Conservation (phyloP, 2,113 vertebrate genomes). For the Nibea coibor region DNA sequence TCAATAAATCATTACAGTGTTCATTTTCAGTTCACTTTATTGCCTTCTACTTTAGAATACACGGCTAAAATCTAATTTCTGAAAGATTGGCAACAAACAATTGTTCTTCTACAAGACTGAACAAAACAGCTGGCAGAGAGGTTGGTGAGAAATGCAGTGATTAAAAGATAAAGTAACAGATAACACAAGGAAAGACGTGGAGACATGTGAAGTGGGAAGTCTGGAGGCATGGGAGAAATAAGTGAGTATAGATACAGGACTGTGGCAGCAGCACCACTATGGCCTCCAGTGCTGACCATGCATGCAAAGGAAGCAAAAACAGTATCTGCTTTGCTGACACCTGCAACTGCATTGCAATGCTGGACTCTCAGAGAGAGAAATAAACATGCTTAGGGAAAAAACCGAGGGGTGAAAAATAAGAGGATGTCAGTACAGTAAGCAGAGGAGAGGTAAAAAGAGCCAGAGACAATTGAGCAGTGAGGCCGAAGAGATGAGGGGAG, state of each 20-base stretch:
- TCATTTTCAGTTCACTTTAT: constrained; percentile 29
- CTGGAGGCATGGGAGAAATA: not conserved
- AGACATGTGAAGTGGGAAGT: not conserved
- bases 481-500: constrained; percentile 69
- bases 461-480: constrained; percentile 55
- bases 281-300: constrained; percentile 31
- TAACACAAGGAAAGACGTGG: not conserved
- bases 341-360: constrained; percentile 58
- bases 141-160: not conserved
- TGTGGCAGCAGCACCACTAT: constrained; percentile 10
- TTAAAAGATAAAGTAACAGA: not conserved
- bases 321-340: constrained; percentile 57
- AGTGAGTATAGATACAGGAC: constrained; percentile 4
- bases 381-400: constrained; percentile 46
- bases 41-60: constrained; percentile 9
- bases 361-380: constrained; percentile 38
- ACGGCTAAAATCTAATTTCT: constrained; percentile 25
- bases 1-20: constrained; percentile 53
- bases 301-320: constrained; percentile 37
- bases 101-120: not conserved
- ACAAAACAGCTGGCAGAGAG: not conserved
- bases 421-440: constrained; percentile 26
- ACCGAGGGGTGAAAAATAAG: constrained; percentile 23
- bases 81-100: constrained; percentile 11
- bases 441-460: constrained; percentile 46